Evolutionary conservation across 2,113 vertebrate genomes (phyloP), one percentile per base, ranked within the genome.

Genomic region (Chunga burmeisteri): DNA sequence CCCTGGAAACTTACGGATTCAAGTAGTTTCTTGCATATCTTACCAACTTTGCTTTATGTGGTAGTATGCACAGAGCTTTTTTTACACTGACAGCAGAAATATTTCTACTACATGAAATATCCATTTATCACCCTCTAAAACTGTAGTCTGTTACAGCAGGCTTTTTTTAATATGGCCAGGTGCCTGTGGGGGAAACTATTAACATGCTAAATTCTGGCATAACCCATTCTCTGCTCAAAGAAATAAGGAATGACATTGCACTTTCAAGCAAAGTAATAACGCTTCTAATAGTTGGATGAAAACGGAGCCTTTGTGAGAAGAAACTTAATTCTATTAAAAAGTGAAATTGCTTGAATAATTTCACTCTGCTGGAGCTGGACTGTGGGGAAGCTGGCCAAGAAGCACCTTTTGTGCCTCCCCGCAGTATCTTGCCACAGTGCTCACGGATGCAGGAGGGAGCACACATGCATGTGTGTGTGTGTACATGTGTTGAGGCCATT

Each of bases 201-300:
- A 82, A 36, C 47, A 6, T 75, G 84, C 71, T 78, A 78, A 96
- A 92, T 95, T 70, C 32, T 77, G 67, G 18, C 2, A 0, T 83
- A 21, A 53, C 62, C 50, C 13, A 23, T 21, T 68, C 19, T 38
- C 27, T 70, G 19, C 61, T 90, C 10, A 13, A 65, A 79, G 44
- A 81, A 86, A 82, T 74, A 55, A 72, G 61, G 66, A 78, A 70
- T 21, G 78, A 65, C 67, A 50, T 56, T 25, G 10, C 30, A 62
- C n/a, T 91, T 97, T 63, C 40, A 88, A 49, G 65, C 56, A 66
- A 96, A 92, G 65, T 55, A 97, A 55, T 90, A 93, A 38, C 58
- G 32, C 30, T 86, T 73, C 30, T 46, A 56, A 62, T 49, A 78
- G 26, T 2, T 91, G 42, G 22, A 8, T 78, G 38, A 74, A 84